A percentile compares a stretch with the other conserved stretches of the same genome.
Conservation (phyloP, 92 coral and sea anemone genomes). For the Parazoanthus swiftii region DNA sequence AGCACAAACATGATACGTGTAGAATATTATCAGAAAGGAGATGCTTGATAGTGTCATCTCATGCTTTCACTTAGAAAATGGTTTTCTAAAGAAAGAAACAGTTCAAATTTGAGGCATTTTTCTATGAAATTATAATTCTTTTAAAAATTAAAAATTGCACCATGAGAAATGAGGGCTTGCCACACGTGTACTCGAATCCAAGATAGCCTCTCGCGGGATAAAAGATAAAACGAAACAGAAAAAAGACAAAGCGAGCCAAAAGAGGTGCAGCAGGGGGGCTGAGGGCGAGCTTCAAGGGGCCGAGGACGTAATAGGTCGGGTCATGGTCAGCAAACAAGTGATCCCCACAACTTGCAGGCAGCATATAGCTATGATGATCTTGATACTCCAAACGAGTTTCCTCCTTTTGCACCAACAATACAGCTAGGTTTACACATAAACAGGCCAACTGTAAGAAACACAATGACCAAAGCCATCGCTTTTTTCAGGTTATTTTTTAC, state of each 20-base stretch:
- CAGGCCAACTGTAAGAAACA: neutral
- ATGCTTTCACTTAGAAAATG: no score
- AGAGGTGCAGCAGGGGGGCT: neutral
- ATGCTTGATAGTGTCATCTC: no score
- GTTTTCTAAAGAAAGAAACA: no score
- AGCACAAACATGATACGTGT: no score
- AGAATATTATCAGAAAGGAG: no score
- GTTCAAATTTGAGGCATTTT: no score
- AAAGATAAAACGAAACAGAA: conserved; percentile 6
- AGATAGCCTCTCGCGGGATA: no score
- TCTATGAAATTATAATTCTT: no score
- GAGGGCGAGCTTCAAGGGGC: neutral
- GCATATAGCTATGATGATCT: neutral
- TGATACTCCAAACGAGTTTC: neutral
- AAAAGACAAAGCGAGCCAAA: neutral
- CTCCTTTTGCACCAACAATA: neutral
- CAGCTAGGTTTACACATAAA: neutral
- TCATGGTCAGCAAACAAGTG: neutral
- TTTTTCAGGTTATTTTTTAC: neutral
- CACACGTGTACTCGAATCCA: no score
- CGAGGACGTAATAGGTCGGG: neutral
- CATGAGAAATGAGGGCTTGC: no score
- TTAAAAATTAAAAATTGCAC: no score
- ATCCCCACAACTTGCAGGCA: neutral
- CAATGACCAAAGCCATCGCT: neutral